Percentiles rank a stretch among this genome's conserved stretches.
Conservation (phyloP, 2,797 vertebrate species). For the Apogon talboti region DNA sequence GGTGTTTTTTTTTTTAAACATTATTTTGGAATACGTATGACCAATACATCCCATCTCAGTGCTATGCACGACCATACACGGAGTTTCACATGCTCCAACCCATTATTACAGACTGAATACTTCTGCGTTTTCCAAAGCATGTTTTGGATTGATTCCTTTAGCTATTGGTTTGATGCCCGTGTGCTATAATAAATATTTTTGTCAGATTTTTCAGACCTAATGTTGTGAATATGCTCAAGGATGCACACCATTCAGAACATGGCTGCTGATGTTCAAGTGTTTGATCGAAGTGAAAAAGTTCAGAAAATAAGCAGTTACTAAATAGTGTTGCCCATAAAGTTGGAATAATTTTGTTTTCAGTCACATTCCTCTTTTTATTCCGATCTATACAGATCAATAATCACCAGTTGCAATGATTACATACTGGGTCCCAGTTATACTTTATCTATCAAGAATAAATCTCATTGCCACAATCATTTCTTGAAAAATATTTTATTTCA, state of each 20-base stretch:
- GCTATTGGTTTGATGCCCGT: slow-evolving; percentile 25
- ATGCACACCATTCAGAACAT: background rate
- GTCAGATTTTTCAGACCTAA: background rate
- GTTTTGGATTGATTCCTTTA: slow-evolving; percentile 13
- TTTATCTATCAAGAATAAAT: no score
- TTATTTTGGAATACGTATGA: slow-evolving; percentile 7
- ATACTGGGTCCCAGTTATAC: no score
- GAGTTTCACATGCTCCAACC: slow-evolving; percentile 21
- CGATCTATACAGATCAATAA: no score
- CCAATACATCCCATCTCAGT: slow-evolving; percentile 15
- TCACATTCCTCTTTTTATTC: no score
- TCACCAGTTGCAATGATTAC: no score
- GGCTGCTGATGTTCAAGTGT: no score
- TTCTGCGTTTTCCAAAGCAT: slow-evolving; percentile 10
- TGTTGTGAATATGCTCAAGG: background rate
- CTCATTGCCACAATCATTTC: no score
- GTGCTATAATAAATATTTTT: slow-evolving; percentile 11
- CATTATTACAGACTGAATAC: slow-evolving; percentile 11
- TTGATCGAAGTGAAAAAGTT: no score
- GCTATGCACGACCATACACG: slow-evolving; percentile 17
- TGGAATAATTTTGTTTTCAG: no score
- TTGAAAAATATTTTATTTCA: no score
- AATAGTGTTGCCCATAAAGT: no score
- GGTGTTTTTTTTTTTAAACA: background rate
- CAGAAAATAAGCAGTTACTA: no score